Percentiles rank a stretch among this genome's conserved stretches.
These are phyloP conservation scores for Helicoverpa assulta DNA, from an alignment of 2,888 invertebrate genomes.

Conservation along the genomic window DNA sequence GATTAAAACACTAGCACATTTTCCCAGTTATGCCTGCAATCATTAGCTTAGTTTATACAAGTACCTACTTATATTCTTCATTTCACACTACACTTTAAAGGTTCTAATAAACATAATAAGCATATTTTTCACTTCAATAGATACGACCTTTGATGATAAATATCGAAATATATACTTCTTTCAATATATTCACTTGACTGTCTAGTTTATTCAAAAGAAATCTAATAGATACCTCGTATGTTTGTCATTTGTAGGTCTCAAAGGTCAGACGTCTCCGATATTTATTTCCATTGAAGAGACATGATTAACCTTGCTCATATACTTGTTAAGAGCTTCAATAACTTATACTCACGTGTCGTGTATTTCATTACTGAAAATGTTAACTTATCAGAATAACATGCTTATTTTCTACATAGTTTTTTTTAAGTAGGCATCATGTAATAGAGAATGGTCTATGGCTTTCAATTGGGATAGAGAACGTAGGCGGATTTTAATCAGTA, in stretches of 20 bases:
- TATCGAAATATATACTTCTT: background rate
- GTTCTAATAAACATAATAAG: background rate
- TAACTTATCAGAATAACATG: too few relatives aligned
- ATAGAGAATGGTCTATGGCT: too few relatives aligned
- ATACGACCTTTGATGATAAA: background rate
- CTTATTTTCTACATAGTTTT: too few relatives aligned
- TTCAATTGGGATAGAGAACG: too few relatives aligned
- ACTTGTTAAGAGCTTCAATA: background rate
- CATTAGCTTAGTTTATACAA: too few relatives aligned
- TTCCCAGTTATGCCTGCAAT: too few relatives aligned
- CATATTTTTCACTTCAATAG: background rate
- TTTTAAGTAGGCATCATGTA: too few relatives aligned
- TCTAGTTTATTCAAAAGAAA: constrained; percentile 3
- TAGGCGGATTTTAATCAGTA: too few relatives aligned
- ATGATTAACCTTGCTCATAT: constrained; percentile 16
- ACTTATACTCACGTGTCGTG: background rate
- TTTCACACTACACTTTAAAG: too few relatives aligned
- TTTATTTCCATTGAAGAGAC: constrained; percentile 21
- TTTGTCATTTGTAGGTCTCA: constrained; percentile 10
- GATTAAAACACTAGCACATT: too few relatives aligned
- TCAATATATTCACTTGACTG: background rate
- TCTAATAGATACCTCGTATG: background rate
- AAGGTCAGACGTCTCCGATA: constrained; percentile 12
- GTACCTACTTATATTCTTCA: too few relatives aligned
- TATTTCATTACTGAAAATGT: constrained; percentile 10